Evolutionary conservation across 2,797 vertebrate species (phyloP).

Genomic region (Acanthiza pusilla): DNA sequence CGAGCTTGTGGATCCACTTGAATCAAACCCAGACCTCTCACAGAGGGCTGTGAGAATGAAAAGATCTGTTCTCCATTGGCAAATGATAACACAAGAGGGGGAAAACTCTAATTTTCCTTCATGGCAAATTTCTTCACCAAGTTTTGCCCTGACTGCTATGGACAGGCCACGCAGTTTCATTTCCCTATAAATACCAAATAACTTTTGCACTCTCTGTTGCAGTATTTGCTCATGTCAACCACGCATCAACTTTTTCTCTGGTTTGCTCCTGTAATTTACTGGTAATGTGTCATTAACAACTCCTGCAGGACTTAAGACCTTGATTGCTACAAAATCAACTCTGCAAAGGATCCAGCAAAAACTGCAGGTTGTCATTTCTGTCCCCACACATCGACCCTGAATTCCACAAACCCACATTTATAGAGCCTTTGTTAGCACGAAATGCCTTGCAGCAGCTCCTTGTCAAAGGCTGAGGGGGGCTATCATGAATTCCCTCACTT

Average conservation of each 20-base stretch:
- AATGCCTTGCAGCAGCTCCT: not conserved
- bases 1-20: conserved; percentile 12
- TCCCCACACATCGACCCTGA: not conserved
- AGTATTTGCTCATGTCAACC: not conserved
- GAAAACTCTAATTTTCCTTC: not conserved
- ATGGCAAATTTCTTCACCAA: not conserved
- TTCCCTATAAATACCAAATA: not conserved
- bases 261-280: not conserved
- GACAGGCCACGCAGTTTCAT: not conserved
- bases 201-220: not conserved
- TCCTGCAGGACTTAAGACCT: not conserved
- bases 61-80: not conserved
- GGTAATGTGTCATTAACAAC: not conserved
- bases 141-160: not conserved
- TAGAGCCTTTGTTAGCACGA: not conserved
- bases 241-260: not conserved
- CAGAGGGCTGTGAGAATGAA: not conserved
- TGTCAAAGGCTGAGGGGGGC: not conserved
- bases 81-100: not conserved
- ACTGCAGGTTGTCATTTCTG: not conserved
- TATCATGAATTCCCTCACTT: not conserved
- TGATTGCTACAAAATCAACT: not conserved
- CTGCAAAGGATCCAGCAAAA: not conserved
- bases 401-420: not conserved
- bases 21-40: conserved; percentile 51